Conservation (phyloP, 2,888 invertebrate genomes). For the Branchellion lobata region DNA sequence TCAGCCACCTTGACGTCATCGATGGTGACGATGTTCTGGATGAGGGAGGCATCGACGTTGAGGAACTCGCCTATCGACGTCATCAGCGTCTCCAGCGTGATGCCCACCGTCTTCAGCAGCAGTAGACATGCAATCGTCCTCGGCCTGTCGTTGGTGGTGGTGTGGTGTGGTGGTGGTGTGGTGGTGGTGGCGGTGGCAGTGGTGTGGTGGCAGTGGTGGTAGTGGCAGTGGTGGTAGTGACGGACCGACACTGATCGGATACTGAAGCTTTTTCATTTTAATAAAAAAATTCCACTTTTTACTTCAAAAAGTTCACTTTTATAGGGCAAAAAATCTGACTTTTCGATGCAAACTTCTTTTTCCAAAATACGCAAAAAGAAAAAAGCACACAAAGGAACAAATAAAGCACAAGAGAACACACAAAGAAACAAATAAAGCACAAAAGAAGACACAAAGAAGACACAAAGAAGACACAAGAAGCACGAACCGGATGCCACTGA, state of each 20-base stretch:
- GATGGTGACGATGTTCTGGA: conserved; percentile 37
- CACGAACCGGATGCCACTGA: conserved; percentile 3
- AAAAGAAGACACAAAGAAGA: too few species aligned
- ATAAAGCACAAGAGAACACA: too few species aligned
- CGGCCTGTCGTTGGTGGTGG: background rate
- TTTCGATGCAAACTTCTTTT: too few species aligned
- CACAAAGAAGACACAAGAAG: background rate
- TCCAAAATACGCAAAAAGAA: too few species aligned
- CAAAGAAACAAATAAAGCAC: too few species aligned
- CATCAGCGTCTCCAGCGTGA: conserved; percentile 24
- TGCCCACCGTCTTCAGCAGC: conserved; percentile 30
- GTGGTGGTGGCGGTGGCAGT: too few species aligned
- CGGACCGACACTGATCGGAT: background rate
- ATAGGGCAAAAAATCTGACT: too few species aligned
- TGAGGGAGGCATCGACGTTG: conserved; percentile 19
- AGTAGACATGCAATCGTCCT: conserved; percentile 36
- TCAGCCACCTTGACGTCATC: conserved; percentile 27
- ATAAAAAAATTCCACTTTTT: background rate
- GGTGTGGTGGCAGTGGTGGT: too few species aligned
- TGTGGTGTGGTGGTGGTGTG: too few species aligned
- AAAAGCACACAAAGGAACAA: too few species aligned
- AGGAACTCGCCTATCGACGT: conserved; percentile 33
- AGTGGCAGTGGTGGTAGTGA: too few species aligned
- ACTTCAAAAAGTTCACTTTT: too few species aligned
- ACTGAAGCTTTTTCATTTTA: background rate